Evolutionary conservation across 2,113 vertebrate genomes (phyloP).

Genomic region (Bagarius yarrelli): DNA sequence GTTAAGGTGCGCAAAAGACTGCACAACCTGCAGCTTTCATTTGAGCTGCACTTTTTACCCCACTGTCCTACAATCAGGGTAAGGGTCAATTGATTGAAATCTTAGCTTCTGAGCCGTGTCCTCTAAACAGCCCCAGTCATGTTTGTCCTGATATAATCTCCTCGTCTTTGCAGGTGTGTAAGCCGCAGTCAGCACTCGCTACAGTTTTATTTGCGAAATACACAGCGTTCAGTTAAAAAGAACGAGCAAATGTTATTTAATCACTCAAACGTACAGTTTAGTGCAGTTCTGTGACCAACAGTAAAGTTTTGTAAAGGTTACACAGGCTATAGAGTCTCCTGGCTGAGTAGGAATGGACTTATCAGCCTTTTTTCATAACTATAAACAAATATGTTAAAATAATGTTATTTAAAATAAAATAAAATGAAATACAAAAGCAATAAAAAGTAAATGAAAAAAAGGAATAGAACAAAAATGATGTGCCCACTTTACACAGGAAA

Average conservation of each 20-base stretch:
- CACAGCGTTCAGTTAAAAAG: neutral
- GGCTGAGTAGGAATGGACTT: no score
- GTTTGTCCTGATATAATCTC: slow-evolving; percentile 4
- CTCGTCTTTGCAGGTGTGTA: slow-evolving; percentile 15
- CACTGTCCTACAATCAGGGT: slow-evolving; percentile 8
- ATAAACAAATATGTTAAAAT: no score
- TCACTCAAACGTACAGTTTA: neutral
- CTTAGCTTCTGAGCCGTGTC: slow-evolving; percentile 17
- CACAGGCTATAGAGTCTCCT: no score
- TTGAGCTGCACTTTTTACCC: slow-evolving; percentile 15
- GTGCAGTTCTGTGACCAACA: neutral
- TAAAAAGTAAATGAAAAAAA: no score
- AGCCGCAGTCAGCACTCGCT: neutral
- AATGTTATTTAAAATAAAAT: no score
- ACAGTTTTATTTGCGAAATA: neutral
- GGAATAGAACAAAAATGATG: no score
- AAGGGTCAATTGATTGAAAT: slow-evolving; percentile 35
- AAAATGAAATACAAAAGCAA: no score
- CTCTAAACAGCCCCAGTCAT: slow-evolving; percentile 12
- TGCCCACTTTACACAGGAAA: no score
- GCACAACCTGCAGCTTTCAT: slow-evolving; percentile 23
- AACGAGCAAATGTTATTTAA: neutral
- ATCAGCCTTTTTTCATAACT: no score
- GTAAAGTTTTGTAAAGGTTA: no score
- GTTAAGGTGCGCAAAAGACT: slow-evolving; percentile 14